Evolutionary conservation across 1,140 invertebrate species (phyloP).

Genomic region (Spodoptera frugiperda): DNA sequence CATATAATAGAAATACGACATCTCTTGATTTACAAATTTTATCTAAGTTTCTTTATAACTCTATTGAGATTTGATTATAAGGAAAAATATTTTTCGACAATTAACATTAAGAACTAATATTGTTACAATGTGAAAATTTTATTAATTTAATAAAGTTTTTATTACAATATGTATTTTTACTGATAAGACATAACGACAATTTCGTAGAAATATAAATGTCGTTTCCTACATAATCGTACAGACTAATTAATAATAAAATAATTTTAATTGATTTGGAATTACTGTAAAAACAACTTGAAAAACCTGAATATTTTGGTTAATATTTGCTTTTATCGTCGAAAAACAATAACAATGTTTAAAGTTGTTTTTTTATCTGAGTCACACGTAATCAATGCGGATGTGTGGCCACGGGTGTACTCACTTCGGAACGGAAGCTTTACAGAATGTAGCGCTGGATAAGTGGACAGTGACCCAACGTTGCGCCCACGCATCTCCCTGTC

Average conservation of each 20-base stretch:
- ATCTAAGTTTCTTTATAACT: constrained; percentile 13
- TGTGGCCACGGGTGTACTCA: constrained; percentile 62
- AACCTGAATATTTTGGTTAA: constrained; percentile 4
- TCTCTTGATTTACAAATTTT: constrained; percentile 36
- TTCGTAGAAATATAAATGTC: no score
- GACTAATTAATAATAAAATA: no score
- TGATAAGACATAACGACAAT: no score
- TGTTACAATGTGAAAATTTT: constrained; percentile 53
- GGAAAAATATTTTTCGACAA: constrained; percentile 37
- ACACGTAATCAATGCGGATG: constrained; percentile 74
- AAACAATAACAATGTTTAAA: constrained; percentile 33
- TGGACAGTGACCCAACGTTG: constrained; percentile 73
- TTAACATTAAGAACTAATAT: constrained; percentile 54
- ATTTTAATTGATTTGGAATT: no score
- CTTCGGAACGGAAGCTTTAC: constrained; percentile 67
- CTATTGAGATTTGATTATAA: constrained; percentile 23
- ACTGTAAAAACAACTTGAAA: neutral
- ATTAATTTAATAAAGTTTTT: constrained; percentile 57
- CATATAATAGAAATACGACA: constrained; percentile 17
- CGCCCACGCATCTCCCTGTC: constrained; percentile 62
- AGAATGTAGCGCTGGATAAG: constrained; percentile 69
- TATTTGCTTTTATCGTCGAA: constrained; percentile 23
- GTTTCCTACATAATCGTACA: no score
- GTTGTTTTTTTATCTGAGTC: constrained; percentile 42
- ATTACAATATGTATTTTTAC: constrained; percentile 19